A percentile compares a stretch with the other conserved stretches of the same genome.
Evolutionary conservation across 2,797 vertebrate species (phyloP).

Genomic region (Miichthys miiuy): DNA sequence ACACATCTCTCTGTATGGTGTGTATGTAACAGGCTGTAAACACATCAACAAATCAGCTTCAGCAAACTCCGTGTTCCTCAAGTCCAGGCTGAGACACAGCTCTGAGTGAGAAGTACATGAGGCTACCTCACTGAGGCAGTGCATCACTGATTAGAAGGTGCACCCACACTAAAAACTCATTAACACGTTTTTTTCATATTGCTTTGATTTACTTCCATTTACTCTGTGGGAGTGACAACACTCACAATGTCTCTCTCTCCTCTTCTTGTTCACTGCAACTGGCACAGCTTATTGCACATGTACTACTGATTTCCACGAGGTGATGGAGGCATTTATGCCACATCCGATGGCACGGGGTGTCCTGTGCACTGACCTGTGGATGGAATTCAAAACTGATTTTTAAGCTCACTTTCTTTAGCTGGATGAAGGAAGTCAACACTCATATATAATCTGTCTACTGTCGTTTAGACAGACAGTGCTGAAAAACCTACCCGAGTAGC

Average conservation of each 20-base stretch:
- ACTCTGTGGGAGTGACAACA: conserved; percentile 58
- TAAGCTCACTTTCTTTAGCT: neutral
- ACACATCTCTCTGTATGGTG: neutral
- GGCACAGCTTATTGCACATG: conserved; percentile 28
- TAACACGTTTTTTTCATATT: conserved; percentile 20
- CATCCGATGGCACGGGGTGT: conserved; percentile 16
- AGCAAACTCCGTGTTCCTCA: conserved; percentile 2
- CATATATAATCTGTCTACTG: neutral
- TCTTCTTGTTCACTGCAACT: conserved; percentile 16
- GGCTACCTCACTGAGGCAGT: conserved; percentile 19
- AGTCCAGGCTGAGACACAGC: neutral
- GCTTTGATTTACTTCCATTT: conserved; percentile 50
- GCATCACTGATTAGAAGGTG: conserved; percentile 55
- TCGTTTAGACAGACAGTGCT: neutral
- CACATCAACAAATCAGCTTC: neutral
- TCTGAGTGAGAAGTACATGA: conserved; percentile 21
- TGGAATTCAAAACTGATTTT: neutral
- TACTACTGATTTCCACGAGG: conserved; percentile 21
- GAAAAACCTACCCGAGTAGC: neutral
- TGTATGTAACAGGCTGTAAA: neutral
- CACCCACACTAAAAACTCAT: conserved; percentile 60
- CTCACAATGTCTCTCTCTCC: conserved; percentile 21
- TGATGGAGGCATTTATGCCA: conserved; percentile 38
- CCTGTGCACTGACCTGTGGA: conserved; percentile 7
- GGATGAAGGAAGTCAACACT: neutral